Evolutionary conservation across 1,140 invertebrate genomes (phyloP), one percentile per base, ranked within the genome.

Genomic region (Diachasmimorpha longicaudata): DNA sequence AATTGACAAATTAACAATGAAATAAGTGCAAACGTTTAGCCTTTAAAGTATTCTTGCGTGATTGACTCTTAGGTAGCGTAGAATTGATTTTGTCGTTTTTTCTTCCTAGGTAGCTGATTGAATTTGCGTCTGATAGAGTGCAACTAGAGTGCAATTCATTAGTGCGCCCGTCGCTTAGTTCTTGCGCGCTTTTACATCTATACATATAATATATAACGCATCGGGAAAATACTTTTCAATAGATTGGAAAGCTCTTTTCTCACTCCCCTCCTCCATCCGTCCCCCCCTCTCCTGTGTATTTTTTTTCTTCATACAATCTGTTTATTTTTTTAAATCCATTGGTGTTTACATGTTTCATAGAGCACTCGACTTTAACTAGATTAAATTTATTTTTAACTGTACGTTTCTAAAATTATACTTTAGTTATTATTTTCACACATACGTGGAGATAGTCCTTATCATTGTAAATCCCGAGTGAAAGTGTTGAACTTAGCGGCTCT

Each of bases 121-220:
- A 75, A 44, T 75, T 75, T 75, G 67, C 66, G 73, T 75, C 73
- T 75, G 67, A 69, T 74, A 75, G 73, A 70, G 73, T 75, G 67
- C 44, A 75, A 75, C 42, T 75, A 75, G 73, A 75, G 73, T 75
- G 73, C 73, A 74, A 74, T 74, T 68, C 42, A 74, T 74, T 68
- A 75, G 67, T 69, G 44, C 66, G 73, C 42, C 73, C 63, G 48
- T 52, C 46, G 73, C 73, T 75, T 75, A 52, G 67, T 75, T 75
- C 23, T 68, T 68, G 66, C 67, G 73, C 42, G 73, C 73, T 69
- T 70, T 75, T 70, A 52, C 25, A 75, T 70, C 67, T 69, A 37
- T 75, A 75, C 31, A 52, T 55, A 68, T 52, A 66, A 21, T 68
- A 68, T 68, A 68, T 37, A 68, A 68, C 31, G 46, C 46, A 63